Evolutionary conservation across 2,888 invertebrate genomes (phyloP), one percentile per base, ranked within the genome.

Genomic region (Scaptomyza cyrtandrae): DNA sequence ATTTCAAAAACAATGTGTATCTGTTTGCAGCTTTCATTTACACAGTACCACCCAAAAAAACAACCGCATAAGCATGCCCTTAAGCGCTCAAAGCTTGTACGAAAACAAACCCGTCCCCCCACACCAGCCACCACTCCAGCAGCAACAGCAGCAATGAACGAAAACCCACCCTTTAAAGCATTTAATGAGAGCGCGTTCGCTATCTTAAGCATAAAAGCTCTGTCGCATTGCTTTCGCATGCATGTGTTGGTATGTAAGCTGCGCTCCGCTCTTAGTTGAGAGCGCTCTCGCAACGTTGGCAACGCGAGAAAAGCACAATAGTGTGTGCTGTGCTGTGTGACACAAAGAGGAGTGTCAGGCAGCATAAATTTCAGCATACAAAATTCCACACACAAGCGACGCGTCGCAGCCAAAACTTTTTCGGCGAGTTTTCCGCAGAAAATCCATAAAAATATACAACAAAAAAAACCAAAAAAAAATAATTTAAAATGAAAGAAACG

Each of bases 321-420:
- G 57, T 45, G 57, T 33, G 33, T 61, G 67, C 71, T 69, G 33
- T 37, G 39, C 33, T 50, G 52, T 77, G 81, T 85, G 83, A 83
- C 87, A 83, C 87, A 86, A 83, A 83, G 85, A 84, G 83, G 83
- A 84, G 83, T 84, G 83, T 83, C 83, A 83, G 71, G 85, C 85
- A 84, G 79, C 83, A 84, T 84, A 84, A 84, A 84, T 84, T 84
- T 83, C 85, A 83, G 82, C 86, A 83, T 86, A 84, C 82, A 79
- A 83, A 85, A 86, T 82, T 82, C 86, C 81, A 83, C 64, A 79
- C 81, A 80, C 67, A 64, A 46, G 75, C 78, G 70, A 61, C 86
- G 84, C 83, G 86, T 76, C 87, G 78, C 75, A 75, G 79, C 69
- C 66, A 78, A 49, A 72, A 49, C 57, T 68, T 85, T 83, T 84